These are phyloP conservation scores for Andricus grossulariae DNA, from an alignment of 1,140 invertebrate species.

Conservation along the genomic window DNA sequence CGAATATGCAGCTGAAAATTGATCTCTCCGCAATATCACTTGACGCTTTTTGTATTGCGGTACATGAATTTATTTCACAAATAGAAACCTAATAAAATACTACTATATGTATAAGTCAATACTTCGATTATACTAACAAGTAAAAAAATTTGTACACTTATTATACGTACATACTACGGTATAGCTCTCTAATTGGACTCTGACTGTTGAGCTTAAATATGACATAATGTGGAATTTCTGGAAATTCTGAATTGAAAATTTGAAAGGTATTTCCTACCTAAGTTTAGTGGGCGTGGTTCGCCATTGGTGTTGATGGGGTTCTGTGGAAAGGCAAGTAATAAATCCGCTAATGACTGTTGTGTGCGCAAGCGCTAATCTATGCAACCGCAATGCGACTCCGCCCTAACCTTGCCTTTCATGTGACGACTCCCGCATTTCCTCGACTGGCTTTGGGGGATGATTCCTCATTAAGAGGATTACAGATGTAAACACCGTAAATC, in stretches of 20 bases:
- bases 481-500: constrained; percentile 63
- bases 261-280: constrained; percentile 29
- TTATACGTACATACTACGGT: too few relatives aligned
- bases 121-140: too few relatives aligned
- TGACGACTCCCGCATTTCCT: constrained; percentile 29
- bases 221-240: constrained; percentile 27
- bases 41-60: too few relatives aligned
- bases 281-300: constrained; percentile 38
- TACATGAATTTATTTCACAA: too few relatives aligned
- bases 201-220: not conserved
- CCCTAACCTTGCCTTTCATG: constrained; percentile 37
- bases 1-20: too few relatives aligned
- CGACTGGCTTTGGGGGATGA: constrained; percentile 40
- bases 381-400: constrained; percentile 57
- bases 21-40: too few relatives aligned
- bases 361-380: constrained; percentile 64
- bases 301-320: constrained; percentile 40
- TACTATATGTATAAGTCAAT: too few relatives aligned
- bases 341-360: constrained; percentile 66
- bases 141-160: too few relatives aligned
- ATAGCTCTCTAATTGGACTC: too few relatives aligned
- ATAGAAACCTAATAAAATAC: too few relatives aligned
- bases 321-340: constrained; percentile 57
- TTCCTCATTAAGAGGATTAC: constrained; percentile 60
- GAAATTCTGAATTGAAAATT: not conserved